Evolutionary conservation across 2,797 vertebrate genomes (phyloP), one percentile per base, ranked within the genome.

Genomic region (Spinus pinus): DNA sequence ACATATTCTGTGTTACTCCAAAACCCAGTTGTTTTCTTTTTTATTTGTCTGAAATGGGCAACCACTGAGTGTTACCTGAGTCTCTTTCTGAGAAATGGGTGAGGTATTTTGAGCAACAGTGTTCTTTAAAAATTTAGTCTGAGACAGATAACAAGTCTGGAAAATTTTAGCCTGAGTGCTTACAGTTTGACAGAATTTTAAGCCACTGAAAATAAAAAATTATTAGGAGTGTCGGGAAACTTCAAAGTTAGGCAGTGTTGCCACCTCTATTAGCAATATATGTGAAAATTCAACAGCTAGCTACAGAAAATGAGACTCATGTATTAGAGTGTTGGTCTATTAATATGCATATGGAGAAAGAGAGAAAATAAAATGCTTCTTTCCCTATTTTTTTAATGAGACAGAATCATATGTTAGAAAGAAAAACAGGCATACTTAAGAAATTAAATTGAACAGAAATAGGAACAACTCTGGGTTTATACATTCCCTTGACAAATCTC

Each of bases 391-490:
- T 94, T 94, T 96, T 91, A 96, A 94, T 94, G 86, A 94, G 88
- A 88, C 79, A 94, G 73, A 81, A 70, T 88, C 84, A 54, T 84
- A 89, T 4, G 20, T 93, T 96, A 91, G 33, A 61, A 97, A 93
- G 94, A 95, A 95, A 94, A 97, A 92, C 73, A 96, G 73, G 37
- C 65, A 50, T 65, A 84, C 46, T 91, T 92, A 91, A 91, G 90
- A 94, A 97, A 96, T 95, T 90, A 91, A 96, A 94, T 81, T 64
- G 92, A 95, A 95, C 88, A 94, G 78, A 97, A 95, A 93, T 77
- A 93, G 67, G 82, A 96, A 85, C 88, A 81, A 78, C 74, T 78
- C 66, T 77, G 61, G 50, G 37, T 86, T 95, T 90, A 90, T 90
- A 66, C 27, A 67, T 95, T 94, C 86, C 62, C 64, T 81, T 91